Conservation (phyloP, 1,140 invertebrate genomes). For the Teleogryllus occipitalis region DNA sequence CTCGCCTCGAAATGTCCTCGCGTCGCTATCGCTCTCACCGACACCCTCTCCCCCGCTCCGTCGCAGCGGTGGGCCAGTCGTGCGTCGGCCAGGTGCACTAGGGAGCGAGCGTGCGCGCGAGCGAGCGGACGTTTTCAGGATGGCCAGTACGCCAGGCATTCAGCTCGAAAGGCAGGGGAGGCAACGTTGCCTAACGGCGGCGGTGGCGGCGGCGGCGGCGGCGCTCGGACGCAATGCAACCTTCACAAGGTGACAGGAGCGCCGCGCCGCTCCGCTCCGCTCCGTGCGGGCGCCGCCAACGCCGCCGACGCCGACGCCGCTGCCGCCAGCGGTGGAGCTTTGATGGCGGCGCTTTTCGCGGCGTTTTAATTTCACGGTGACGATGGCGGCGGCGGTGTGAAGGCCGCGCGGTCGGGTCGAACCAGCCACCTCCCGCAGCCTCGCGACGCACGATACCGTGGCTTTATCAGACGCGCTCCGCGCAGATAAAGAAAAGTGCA, state of each 20-base stretch:
- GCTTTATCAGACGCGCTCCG: background rate
- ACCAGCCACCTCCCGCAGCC: background rate
- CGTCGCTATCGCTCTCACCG: background rate
- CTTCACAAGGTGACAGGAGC: background rate
- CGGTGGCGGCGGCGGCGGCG: too few species aligned
- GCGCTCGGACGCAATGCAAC: background rate
- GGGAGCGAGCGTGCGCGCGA: too few species aligned
- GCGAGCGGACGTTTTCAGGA: background rate
- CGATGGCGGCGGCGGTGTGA: background rate
- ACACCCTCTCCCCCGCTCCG: too few species aligned
- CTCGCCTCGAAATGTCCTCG: background rate
- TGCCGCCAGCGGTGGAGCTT: background rate
- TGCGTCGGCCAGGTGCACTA: too few species aligned
- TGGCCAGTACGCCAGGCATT: background rate
- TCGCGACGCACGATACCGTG: background rate
- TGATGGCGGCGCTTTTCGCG: background rate
- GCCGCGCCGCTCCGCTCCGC: too few species aligned
- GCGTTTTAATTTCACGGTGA: background rate
- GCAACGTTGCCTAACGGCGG: background rate
- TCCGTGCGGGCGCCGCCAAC: too few species aligned
- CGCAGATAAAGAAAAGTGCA: background rate
- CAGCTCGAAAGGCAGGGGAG: background rate
- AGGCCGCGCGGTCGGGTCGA: background rate
- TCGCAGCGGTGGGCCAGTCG: too few species aligned
- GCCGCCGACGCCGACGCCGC: too few species aligned